A percentile compares a stretch with the other conserved stretches of the same genome.
Conservation (phyloP, 2,797 vertebrate species). For the Halcyon chelicuti region DNA sequence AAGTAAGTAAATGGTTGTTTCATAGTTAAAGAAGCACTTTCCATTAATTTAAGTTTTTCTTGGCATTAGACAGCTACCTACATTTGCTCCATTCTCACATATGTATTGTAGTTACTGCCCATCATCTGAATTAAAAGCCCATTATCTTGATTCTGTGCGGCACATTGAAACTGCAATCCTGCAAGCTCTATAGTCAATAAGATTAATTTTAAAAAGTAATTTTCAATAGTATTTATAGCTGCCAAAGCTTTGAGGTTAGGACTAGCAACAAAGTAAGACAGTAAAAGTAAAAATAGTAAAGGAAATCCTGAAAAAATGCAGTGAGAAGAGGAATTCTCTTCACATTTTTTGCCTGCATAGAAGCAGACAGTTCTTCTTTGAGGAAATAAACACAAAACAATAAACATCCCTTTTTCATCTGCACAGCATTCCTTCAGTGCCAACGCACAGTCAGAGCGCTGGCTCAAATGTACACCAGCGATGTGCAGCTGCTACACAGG, state of each 20-base stretch:
- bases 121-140: constrained; percentile 45
- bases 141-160: constrained; percentile 10
- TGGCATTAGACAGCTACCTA: background rate
- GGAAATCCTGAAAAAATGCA: background rate
- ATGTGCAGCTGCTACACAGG: background rate
- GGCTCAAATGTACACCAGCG: background rate
- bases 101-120: background rate
- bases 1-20: constrained; percentile 12
- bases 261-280: background rate
- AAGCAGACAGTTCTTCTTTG: background rate
- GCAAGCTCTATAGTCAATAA: background rate
- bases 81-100: background rate
- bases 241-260: background rate
- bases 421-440: background rate
- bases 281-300: background rate
- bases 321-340: background rate
- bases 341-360: background rate
- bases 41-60: constrained; percentile 21
- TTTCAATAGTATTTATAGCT: background rate
- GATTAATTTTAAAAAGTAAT: background rate
- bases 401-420: background rate
- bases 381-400: background rate
- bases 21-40: constrained; percentile 2
- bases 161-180: background rate
- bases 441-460: background rate